A percentile compares a stretch with the other conserved stretches of the same genome.
Conservation (phyloP, 2,888 invertebrate species). For the Gymnosoma rotundatum region DNA sequence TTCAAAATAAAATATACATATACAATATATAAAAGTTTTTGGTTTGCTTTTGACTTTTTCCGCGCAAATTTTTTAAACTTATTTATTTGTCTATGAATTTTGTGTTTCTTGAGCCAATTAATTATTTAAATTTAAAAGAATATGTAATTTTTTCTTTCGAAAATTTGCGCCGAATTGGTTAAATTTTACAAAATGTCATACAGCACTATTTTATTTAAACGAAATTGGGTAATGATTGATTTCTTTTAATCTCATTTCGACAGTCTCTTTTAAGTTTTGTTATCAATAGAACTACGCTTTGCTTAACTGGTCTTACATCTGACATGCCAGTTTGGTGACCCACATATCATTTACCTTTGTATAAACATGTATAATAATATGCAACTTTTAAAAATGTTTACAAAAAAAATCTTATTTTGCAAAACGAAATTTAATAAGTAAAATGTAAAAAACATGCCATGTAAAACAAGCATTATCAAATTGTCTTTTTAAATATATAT, state of each 20-base stretch:
- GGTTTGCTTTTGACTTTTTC: not conserved
- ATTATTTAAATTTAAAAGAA: no score
- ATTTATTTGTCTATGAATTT: conserved; percentile 16
- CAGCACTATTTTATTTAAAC: not conserved
- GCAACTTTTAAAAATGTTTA: no score
- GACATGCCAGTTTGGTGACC: no score
- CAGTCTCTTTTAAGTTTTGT: not conserved
- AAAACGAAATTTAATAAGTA: no score
- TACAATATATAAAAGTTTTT: not conserved
- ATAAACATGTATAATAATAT: no score
- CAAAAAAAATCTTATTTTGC: no score
- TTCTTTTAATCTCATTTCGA: not conserved
- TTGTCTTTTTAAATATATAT: no score
- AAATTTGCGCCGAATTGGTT: conserved; percentile 48
- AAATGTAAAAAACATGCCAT: not conserved
- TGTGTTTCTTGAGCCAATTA: not conserved
- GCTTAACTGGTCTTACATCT: no score
- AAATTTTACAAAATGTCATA: not conserved
- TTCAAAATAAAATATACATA: not conserved
- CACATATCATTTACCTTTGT: no score
- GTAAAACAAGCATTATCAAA: not conserved
- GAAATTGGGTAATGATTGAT: conserved; percentile 55
- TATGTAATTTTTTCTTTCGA: not conserved
- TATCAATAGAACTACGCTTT: conserved; percentile 15
- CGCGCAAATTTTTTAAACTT: conserved; percentile 47